Evolutionary conservation across 2,113 vertebrate genomes (phyloP), one percentile per base, ranked within the genome.

Genomic region (Podarcis cretensis): DNA sequence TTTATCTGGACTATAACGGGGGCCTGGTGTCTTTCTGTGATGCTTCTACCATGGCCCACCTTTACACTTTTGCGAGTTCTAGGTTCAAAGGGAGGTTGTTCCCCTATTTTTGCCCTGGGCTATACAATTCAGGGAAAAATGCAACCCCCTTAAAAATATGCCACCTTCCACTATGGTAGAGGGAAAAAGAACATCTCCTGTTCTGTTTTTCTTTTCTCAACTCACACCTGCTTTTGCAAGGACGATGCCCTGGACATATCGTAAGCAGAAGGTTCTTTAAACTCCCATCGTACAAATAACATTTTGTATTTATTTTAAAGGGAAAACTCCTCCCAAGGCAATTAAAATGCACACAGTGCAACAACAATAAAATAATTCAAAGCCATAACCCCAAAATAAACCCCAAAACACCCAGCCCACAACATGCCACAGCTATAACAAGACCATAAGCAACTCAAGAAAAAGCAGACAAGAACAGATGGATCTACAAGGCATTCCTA

Each of bases 121-220:
- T 86, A 35, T 77, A 77, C 10, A 65, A 66, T 66, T 86, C 74
- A 77, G 84, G 84, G 32, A 32, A 40, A 16, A 86, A 86, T 76
- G 57, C 73, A n/a, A 43, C 73, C 57, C 35, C 84, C 6, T 86
- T 86, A 86, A 86, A 86, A 86, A 86, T 86, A 86, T 77, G 73
- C 14, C 74, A 76, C 6, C 57, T 40, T 77, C 35, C 74, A 20
- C 13, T 43, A 76, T 86, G 40, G 73, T 86, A 65, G 25, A 30
- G 23, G 27, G 1, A 6, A 43, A 43, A 83, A 48, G 30, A 71
- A 54, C 27, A 30, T 32, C 6, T 25, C 9, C 14, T 35, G 3
- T 69, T 48, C 66, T 71, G 35, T 16, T n/a, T 14, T 43, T 32
- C 30, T 25, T 14, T 3, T 57, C 40, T 9, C 30, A 57, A 23